A percentile compares a stretch with the other conserved stretches of the same genome.
Evolutionary conservation across 2,113 vertebrate genomes (phyloP).

Genomic region (Brienomyrus brachyistius): DNA sequence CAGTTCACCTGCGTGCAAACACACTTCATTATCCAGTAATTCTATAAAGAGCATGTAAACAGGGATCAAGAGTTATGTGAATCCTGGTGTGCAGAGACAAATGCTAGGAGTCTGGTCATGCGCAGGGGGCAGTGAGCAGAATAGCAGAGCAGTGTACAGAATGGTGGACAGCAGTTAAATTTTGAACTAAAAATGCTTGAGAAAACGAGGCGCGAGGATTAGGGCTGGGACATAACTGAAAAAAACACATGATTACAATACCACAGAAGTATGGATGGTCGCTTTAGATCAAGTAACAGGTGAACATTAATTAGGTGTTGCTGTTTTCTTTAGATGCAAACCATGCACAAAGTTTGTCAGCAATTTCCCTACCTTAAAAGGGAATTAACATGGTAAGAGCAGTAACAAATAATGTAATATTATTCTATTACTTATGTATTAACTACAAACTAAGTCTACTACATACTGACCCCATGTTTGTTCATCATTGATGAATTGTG

Average conservation of each 20-base stretch:
- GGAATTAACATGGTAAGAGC: not conserved
- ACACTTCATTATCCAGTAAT: not conserved
- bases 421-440: not conserved
- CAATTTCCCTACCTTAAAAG: not conserved
- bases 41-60: not conserved
- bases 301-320: not conserved
- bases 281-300: not conserved
- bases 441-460: not conserved
- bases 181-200: not conserved
- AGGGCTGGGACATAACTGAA: not conserved
- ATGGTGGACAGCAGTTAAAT: not conserved
- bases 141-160: not conserved
- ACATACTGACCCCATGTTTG: not conserved
- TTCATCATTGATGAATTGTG: not conserved
- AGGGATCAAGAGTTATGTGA: not conserved
- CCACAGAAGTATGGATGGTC: not conserved
- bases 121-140: not conserved
- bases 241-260: not conserved
- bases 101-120: not conserved
- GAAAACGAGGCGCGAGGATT: not conserved
- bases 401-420: not conserved
- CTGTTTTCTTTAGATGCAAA: not conserved
- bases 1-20: conserved; percentile 77
- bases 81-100: not conserved
- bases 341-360: not conserved